Conservation (phyloP, 2,888 invertebrate species). For the Eupithecia subumbrata region DNA sequence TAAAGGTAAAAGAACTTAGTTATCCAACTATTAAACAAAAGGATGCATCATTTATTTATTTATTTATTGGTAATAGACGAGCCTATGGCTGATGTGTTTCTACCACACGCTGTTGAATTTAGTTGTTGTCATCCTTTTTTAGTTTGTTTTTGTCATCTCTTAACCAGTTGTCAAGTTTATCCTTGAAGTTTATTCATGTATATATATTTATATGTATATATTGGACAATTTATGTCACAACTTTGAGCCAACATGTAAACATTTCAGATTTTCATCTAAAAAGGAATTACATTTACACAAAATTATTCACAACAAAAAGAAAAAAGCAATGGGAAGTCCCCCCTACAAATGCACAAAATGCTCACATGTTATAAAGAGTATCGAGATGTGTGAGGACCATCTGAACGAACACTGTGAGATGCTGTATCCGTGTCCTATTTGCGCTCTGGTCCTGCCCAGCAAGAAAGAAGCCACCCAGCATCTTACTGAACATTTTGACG, state of each 20-base stretch:
- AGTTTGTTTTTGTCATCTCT: not conserved
- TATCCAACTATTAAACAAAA: not conserved
- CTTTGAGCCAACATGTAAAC: not conserved
- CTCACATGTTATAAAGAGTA: constrained; percentile 55
- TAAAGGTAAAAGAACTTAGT: too few species aligned
- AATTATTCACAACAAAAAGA: constrained; percentile 63
- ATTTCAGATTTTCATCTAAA: constrained; percentile 67
- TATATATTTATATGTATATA: too few species aligned
- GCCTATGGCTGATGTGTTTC: too few species aligned
- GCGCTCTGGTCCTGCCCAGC: constrained; percentile 58
- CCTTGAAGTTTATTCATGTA: too few species aligned
- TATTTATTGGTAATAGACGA: too few species aligned
- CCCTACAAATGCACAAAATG: constrained; percentile 69
- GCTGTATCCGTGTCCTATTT: constrained; percentile 71
- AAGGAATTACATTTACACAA: constrained; percentile 68
- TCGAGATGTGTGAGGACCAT: constrained; percentile 67
- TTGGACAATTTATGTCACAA: not conserved
- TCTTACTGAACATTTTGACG: constrained; percentile 67
- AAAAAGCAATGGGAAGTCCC: constrained; percentile 55
- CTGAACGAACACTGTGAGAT: constrained; percentile 65
- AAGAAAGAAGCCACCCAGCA: constrained; percentile 61
- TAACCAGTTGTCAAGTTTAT: too few species aligned
- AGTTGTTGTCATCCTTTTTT: too few species aligned
- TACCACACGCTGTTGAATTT: too few species aligned
- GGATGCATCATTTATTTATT: not conserved